Evolutionary conservation across 2,888 invertebrate genomes (phyloP), one percentile per base, ranked within the genome.

Genomic region (Clusia tigrina): DNA sequence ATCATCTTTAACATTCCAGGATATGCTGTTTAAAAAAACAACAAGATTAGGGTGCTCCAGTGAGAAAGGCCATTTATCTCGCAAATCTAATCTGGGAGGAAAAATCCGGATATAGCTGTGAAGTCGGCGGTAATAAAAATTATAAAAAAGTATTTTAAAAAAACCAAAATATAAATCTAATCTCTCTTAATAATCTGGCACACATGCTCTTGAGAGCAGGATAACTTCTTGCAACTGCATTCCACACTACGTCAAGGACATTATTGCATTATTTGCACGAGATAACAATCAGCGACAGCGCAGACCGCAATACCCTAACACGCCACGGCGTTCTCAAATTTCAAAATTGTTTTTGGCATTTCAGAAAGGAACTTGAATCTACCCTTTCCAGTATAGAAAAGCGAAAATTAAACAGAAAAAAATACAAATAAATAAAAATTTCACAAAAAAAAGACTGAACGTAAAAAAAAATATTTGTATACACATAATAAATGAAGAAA

Each of bases 251-350:
- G 48, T 48, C 71, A 71, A 71, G 71, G 71, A 74, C 72, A 75
- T 78, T 74, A 78, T 78, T 79, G 76, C 74, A 70, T 78, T 75
- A 75, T 78, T 79, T 75, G 71, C 74, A 73, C 67, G 70, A 74
- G 78, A 79, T 78, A 76, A 78, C 25, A 77, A 75, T 76, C 78
- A 62, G 69, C 69, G 63, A 70, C 75, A 72, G 72, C 74, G 69
- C 68, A 70, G 68, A 69, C 69, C 55, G 55, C 58, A 59, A 32
- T 42, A 65, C 66, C 68, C 68, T 65, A 58, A 58, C 54, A 56
- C 64, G 58, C 58, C 32, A 18, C 42, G 42, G 12, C 12, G 42
- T 17, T 32, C 32, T 32, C 32, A 32, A 32, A 32, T 32, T 9
- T 32, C 32, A 32, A 32, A 32, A 32, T 42, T 42, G 42, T 42